phyloP scores from a whole-genome alignment of 2,888 invertebrate species.

The Heliconius ethilla region DNA sequence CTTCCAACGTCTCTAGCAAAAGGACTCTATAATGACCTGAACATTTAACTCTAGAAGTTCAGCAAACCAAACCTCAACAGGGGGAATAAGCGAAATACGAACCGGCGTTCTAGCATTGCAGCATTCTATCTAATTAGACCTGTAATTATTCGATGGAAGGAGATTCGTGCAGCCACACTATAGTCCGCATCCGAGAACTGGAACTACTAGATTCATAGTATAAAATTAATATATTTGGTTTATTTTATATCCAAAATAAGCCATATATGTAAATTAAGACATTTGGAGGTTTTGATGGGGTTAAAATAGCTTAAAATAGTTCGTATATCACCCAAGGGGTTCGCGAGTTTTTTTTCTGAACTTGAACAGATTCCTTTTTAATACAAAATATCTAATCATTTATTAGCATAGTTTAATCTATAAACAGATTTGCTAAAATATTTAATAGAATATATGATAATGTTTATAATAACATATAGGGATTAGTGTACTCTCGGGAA shows the following conservation, averaged over 20 bases:
- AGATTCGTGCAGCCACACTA: background rate
- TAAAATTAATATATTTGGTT: too few species aligned
- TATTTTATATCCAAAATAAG: too few species aligned
- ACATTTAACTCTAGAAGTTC: slow-evolving; percentile 2
- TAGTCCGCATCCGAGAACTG: background rate
- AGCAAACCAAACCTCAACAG: background rate
- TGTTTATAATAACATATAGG: background rate
- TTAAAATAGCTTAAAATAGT: background rate
- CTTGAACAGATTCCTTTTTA: background rate
- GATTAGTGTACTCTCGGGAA: slow-evolving; percentile 10
- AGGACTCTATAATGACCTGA: background rate
- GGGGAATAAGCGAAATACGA: slow-evolving; percentile 18
- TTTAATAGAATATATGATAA: slow-evolving; percentile 1
- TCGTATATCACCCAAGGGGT: background rate
- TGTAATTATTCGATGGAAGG: slow-evolving; percentile 4
- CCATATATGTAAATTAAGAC: too few species aligned
- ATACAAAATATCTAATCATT: background rate
- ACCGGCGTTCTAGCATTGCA: slow-evolving; percentile 7
- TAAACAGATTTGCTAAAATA: background rate
- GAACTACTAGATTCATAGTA: too few species aligned
- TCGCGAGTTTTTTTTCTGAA: too few species aligned
- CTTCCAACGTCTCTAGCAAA: background rate
- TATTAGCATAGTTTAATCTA: background rate
- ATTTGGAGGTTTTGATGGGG: background rate
- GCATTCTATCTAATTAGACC: slow-evolving; percentile 16